phyloP scores from a whole-genome alignment of 2,888 invertebrate genomes.

The Carcina quercana region DNA sequence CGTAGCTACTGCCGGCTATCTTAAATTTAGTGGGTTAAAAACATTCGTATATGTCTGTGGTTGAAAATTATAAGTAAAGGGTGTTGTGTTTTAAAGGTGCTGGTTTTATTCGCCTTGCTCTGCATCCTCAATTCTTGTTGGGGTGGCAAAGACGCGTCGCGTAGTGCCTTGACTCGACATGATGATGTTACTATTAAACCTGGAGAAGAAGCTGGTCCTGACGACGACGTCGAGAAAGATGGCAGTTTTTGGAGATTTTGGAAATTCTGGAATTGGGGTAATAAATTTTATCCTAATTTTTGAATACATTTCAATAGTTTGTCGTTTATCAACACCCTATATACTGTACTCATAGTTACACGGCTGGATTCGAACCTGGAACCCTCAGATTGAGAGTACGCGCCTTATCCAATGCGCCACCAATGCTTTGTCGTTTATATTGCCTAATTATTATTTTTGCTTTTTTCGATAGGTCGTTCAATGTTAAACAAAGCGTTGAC shows the following conservation, averaged over 20 bases:
- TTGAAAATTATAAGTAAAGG: too few species aligned
- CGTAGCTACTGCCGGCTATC: too few species aligned
- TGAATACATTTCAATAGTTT: too few species aligned
- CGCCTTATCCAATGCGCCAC: neutral
- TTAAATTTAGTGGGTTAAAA: neutral
- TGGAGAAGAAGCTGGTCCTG: conserved; percentile 20
- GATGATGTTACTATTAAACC: conserved; percentile 28
- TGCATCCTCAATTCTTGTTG: conserved; percentile 30
- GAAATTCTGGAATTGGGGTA: conserved; percentile 45
- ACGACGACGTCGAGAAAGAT: conserved; percentile 28
- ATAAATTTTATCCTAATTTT: too few species aligned
- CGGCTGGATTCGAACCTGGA: too few species aligned
- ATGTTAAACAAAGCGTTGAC: conserved; percentile 41
- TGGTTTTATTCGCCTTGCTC: conserved; percentile 30
- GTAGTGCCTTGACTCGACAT: conserved; percentile 18
- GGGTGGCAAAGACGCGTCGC: conserved; percentile 27
- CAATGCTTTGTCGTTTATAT: neutral
- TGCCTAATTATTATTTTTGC: too few species aligned
- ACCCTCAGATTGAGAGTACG: too few species aligned
- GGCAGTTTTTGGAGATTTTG: conserved; percentile 35
- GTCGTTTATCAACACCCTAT: too few species aligned
- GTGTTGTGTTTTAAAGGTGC: conserved; percentile 26
- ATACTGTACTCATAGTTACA: neutral
- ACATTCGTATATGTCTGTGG: too few species aligned
- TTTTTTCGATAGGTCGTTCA: conserved; percentile 36